These are phyloP conservation scores for Brassicogethes aeneus DNA, from an alignment of 2,888 invertebrate species.

Conservation along the genomic window DNA sequence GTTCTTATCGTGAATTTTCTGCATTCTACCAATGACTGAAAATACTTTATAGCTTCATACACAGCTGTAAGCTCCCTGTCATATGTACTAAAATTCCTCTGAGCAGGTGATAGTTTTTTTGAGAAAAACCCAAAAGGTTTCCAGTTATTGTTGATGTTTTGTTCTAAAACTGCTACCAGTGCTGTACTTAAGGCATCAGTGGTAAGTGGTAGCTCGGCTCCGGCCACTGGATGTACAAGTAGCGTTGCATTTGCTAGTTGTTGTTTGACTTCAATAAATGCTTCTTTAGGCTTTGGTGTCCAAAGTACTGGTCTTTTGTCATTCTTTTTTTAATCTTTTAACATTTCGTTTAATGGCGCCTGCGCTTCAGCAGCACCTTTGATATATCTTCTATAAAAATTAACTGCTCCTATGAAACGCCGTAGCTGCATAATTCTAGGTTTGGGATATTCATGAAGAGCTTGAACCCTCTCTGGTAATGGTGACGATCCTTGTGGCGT, in stretches of 20 bases:
- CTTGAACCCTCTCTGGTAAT: too few species aligned
- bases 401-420: too few species aligned
- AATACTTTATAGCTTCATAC: slow-evolving; percentile 31
- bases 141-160: slow-evolving; percentile 1
- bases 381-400: too few species aligned
- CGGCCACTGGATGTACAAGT: background rate
- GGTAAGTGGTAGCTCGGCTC: background rate
- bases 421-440: too few species aligned
- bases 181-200: slow-evolving; percentile 4
- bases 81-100: slow-evolving; percentile 32
- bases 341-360: too few species aligned
- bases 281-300: slow-evolving; percentile 5
- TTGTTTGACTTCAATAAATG: slow-evolving; percentile 4
- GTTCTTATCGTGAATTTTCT: slow-evolving; percentile 27
- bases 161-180: slow-evolving; percentile 6
- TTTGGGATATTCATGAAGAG: too few species aligned
- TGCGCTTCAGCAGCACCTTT: too few species aligned
- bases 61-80: slow-evolving; percentile 35
- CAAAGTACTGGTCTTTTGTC: slow-evolving; percentile 7
- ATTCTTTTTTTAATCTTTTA: too few species aligned
- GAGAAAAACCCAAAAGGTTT: slow-evolving; percentile 11
- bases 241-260: slow-evolving; percentile 1
- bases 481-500: too few species aligned
- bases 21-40: slow-evolving; percentile 34
- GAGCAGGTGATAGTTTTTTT: slow-evolving; percentile 5